Evolutionary conservation across 2,797 vertebrate genomes (phyloP).

Genomic region (Calcarius lapponicus): DNA sequence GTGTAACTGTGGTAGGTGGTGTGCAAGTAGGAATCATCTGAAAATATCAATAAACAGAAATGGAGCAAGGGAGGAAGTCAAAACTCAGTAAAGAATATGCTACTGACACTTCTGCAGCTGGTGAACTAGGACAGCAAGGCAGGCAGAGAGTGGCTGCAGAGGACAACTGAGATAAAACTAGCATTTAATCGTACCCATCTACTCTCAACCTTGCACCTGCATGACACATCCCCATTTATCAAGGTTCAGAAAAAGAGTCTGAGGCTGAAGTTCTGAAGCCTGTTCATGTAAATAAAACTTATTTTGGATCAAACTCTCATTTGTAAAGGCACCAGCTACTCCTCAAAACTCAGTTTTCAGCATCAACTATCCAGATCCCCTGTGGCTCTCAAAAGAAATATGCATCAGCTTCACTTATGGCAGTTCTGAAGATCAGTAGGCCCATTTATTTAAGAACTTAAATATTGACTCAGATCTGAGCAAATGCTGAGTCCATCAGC

Average conservation of each 20-base stretch:
- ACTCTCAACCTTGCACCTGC: not conserved
- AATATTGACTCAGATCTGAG: constrained; percentile 13
- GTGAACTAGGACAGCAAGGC: not conserved
- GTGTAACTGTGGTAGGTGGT: not conserved
- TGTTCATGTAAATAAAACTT: not conserved
- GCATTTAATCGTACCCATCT: not conserved
- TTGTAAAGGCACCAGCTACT: not conserved
- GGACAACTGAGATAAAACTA: not conserved
- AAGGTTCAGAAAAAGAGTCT: not conserved
- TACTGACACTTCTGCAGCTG: not conserved
- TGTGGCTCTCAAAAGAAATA: not conserved
- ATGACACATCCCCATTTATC: not conserved
- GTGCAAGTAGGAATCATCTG: not conserved
- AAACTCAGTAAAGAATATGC: not conserved
- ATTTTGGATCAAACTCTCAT: not conserved
- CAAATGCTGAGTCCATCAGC: not conserved
- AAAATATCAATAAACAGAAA: not conserved
- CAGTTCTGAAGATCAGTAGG: not conserved
- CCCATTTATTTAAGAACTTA: not conserved
- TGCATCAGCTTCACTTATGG: not conserved
- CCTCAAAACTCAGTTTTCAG: not conserved
- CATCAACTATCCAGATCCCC: not conserved
- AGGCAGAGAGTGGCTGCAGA: not conserved
- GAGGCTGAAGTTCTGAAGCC: not conserved
- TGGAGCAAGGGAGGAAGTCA: not conserved